Evolutionary conservation across 2,888 invertebrate species (phyloP), one percentile per base, ranked within the genome.

Genomic region (Anagyrus pseudococci): DNA sequence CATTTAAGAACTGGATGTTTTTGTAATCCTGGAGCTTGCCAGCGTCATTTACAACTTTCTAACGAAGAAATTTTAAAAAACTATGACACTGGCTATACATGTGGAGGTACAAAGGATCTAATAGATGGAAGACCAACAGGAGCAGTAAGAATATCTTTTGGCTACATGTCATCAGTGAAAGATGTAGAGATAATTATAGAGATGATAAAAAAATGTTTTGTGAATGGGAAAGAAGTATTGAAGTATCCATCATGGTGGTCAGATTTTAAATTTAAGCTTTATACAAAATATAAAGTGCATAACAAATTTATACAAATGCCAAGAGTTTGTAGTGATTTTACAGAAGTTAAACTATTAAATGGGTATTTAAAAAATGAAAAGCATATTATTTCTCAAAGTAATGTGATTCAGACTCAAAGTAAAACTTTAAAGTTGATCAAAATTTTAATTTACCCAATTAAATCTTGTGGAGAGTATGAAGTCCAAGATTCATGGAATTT

Each of bases 11-110:
- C 95, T 1, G 98, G 98, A 0, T 98, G 98, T 78, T 96, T 97
- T 78, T 98, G 98, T 80, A 98, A 98, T 83, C 91, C 96, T 1
- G 98, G 98, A 15, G 92, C 96, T 1, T 98, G 98, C 77, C 93
- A 96, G 77, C 83, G 88, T 52, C 91, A 92, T 74, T 83, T 98
- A 48, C 81, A 84, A 7, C 83, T 94, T 8, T 84, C 87, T 0
- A 85, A 89, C 55, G 83, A 86, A 15, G 89, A 92, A 58, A 84
- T 96, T 69, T 87, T 88, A 70, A 84, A 86, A 29, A 92, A 96
- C 79, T 94, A 88, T 79, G 86, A 91, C 84, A 87, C 89, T 2
- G 97, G 97, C 0, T 96, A 96, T 79, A 88, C 92, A 43, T 97
- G 97, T 80, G 96, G 97, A 0, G 97, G 96, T 76, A 88, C 91